A percentile compares a stretch with the other conserved stretches of the same genome.
These are phyloP conservation scores for Drosophila acutilabella DNA, from an alignment of 2,888 invertebrate species.

Conservation along the genomic window DNA sequence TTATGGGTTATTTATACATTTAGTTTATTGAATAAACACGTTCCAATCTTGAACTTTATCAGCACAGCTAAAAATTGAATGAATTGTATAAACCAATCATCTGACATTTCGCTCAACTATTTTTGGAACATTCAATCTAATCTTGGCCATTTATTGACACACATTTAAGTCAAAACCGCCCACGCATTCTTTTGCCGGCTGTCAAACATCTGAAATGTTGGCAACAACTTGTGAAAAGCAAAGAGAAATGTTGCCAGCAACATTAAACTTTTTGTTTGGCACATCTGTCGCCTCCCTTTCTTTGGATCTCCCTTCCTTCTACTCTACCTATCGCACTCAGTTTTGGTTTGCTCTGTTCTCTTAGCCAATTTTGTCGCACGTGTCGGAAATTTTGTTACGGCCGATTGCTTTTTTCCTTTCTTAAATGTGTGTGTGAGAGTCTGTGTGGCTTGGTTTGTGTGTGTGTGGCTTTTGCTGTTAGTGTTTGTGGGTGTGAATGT, in stretches of 20 bases:
- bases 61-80: not conserved
- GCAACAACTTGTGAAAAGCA: slow-evolving; percentile 43
- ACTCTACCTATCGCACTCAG: slow-evolving; percentile 28
- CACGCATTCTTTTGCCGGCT: slow-evolving; percentile 46
- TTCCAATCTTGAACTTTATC: not conserved
- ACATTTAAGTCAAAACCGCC: slow-evolving; percentile 35
- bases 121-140: slow-evolving; percentile 39
- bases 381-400: slow-evolving; percentile 80
- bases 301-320: slow-evolving; percentile 20
- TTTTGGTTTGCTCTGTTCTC: slow-evolving; percentile 44
- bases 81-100: slow-evolving; percentile 1
- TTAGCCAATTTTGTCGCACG: slow-evolving; percentile 80
- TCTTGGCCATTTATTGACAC: slow-evolving; percentile 48
- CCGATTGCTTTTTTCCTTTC: slow-evolving; percentile 70
- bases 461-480: slow-evolving; percentile 30
- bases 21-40: not conserved
- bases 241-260: slow-evolving; percentile 45
- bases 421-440: slow-evolving; percentile 18
- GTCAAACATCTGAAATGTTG: slow-evolving; percentile 33
- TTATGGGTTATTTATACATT: not conserved
- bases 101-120: slow-evolving; percentile 35
- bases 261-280: slow-evolving; percentile 33
- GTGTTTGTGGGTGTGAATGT: slow-evolving; percentile 52
- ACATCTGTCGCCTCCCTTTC: slow-evolving; percentile 33
- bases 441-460: slow-evolving; percentile 18